Conservation (phyloP, 2,113 vertebrate genomes). For the Hippocampus abdominalis region DNA sequence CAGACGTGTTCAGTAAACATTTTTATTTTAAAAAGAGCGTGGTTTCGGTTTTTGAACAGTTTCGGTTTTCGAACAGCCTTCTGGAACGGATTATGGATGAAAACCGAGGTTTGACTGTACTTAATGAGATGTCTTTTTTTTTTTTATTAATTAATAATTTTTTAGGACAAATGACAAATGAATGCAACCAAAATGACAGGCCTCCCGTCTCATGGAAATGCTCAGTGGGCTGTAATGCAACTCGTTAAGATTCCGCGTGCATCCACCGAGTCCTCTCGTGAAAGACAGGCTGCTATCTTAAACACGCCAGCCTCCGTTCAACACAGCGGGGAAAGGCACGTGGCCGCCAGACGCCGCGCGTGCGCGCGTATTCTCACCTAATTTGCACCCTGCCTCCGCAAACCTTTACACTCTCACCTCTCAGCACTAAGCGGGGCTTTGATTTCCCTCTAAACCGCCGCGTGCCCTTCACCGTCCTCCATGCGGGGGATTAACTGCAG, state of each 20-base stretch:
- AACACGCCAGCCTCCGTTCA: not conserved
- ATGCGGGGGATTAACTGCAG: conserved; percentile 50
- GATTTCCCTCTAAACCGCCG: conserved; percentile 14
- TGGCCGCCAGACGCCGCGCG: not conserved
- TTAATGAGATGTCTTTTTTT: no score
- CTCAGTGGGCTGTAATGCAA: no score
- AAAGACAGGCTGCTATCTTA: not conserved
- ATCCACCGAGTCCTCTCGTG: not conserved
- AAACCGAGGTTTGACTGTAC: no score
- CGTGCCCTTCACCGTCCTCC: conserved; percentile 47
- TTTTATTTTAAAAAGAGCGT: no score
- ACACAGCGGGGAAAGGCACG: not conserved
- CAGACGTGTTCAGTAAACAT: no score
- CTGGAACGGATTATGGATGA: no score
- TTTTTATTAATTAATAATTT: no score
- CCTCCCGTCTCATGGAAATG: no score
- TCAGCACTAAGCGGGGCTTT: conserved; percentile 10
- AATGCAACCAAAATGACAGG: no score
- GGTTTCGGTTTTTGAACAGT: no score
- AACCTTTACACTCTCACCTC: conserved; percentile 2
- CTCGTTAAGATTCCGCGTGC: not conserved
- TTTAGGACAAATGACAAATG: no score
- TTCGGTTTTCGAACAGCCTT: no score
- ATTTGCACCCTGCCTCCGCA: not conserved
- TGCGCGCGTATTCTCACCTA: not conserved